A percentile compares a stretch with the other conserved stretches of the same genome.
Conservation (phyloP, 1,140 invertebrate species). For the Spodoptera frugiperda region DNA sequence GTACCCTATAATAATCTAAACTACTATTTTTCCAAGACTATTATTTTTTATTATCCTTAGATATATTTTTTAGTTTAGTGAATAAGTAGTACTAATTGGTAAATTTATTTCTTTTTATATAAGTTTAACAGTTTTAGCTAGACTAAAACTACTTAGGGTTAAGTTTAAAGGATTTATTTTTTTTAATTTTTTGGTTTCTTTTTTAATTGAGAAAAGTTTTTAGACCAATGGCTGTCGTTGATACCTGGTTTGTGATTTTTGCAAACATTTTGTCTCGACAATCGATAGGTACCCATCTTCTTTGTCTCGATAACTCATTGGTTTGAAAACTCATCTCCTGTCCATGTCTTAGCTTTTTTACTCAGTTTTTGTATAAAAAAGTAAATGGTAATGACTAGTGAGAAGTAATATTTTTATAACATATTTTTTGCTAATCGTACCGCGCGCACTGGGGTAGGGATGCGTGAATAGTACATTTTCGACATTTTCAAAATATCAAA, state of each 20-base stretch:
- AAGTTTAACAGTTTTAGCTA: slow-evolving; percentile 50
- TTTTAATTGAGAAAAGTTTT: background rate
- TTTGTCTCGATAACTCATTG: background rate
- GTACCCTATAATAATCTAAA: too few relatives aligned
- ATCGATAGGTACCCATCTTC: too few relatives aligned
- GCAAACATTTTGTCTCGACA: too few relatives aligned
- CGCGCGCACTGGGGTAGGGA: background rate
- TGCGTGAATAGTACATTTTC: background rate
- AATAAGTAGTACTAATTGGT: too few relatives aligned
- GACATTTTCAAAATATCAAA: background rate
- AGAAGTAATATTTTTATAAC: slow-evolving; percentile 50
- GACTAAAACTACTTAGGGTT: slow-evolving; percentile 50
- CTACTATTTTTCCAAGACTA: too few relatives aligned
- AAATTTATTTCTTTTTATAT: slow-evolving; percentile 1
- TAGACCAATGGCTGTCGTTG: background rate
- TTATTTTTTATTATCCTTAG: too few relatives aligned
- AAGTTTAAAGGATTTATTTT: background rate
- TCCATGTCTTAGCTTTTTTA: slow-evolving; percentile 45
- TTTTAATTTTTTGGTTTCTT: background rate
- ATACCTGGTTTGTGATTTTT: too few relatives aligned
- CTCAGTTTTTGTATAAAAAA: slow-evolving; percentile 45
- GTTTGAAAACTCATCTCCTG: background rate
- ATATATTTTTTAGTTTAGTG: too few relatives aligned
- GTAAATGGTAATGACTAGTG: slow-evolving; percentile 15
- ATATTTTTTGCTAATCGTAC: slow-evolving; percentile 53